A percentile compares a stretch with the other conserved stretches of the same genome.
Evolutionary conservation across 2,113 vertebrate genomes (phyloP).

Genomic region (Limanda limanda): DNA sequence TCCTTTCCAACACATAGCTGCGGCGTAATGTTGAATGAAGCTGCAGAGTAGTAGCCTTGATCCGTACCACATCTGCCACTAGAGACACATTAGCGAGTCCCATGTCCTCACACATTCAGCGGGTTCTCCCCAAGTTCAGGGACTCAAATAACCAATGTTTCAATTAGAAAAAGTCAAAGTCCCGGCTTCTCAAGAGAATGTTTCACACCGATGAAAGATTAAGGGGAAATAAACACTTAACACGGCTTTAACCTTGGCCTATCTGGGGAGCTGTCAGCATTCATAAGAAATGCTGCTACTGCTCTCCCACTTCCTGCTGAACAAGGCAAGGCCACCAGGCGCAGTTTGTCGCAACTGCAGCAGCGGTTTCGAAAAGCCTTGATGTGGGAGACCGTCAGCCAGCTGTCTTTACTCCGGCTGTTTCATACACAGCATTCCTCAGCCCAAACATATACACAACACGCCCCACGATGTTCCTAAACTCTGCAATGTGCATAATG

Average conservation of each 20-base stretch:
- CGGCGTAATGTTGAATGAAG: neutral
- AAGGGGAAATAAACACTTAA: conserved; percentile 4
- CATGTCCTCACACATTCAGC: conserved; percentile 10
- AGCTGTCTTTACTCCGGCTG: conserved; percentile 41
- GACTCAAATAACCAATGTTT: conserved; percentile 15
- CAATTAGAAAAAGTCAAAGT: conserved; percentile 10
- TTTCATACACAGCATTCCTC: conserved; percentile 7
- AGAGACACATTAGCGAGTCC: neutral
- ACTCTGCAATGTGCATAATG: conserved; percentile 4
- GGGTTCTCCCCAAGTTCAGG: neutral
- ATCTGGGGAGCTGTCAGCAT: conserved; percentile 28
- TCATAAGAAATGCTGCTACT: conserved; percentile 8
- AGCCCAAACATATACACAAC: conserved; percentile 11
- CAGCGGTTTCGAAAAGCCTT: conserved; percentile 32
- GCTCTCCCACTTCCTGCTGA: conserved; percentile 16
- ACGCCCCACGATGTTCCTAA: conserved; percentile 28
- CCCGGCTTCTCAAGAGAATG: conserved; percentile 11
- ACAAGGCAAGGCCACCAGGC: conserved; percentile 30
- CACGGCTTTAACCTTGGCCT: conserved; percentile 33
- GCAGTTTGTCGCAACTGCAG: conserved; percentile 45
- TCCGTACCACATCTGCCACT: neutral
- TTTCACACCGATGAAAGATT: conserved; percentile 53
- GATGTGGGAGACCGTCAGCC: conserved; percentile 64
- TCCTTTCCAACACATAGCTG: neutral
- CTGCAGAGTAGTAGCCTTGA: neutral